Evolutionary conservation across 2,888 invertebrate genomes (phyloP).

Genomic region (Drosophila lacicola): DNA sequence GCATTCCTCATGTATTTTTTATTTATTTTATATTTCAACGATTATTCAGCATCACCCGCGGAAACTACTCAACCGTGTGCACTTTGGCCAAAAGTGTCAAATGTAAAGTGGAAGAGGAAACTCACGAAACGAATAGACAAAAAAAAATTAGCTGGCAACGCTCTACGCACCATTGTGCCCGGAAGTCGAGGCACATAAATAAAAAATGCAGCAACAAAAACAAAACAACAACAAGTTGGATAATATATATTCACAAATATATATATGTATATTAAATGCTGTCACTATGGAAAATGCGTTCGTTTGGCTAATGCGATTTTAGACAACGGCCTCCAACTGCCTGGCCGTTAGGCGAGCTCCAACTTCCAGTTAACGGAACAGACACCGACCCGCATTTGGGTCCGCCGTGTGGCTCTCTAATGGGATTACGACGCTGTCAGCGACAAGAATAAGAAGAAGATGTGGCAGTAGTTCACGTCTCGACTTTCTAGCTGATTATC

Average conservation of each 20-base stretch:
- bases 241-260: too few relatives aligned
- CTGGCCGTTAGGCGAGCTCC: slow-evolving; percentile 29
- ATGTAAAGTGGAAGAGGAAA: slow-evolving; percentile 37
- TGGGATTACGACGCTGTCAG: slow-evolving; percentile 52
- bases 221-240: background rate
- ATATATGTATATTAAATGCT: slow-evolving; percentile 27
- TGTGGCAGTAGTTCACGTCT: slow-evolving; percentile 37
- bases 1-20: slow-evolving; percentile 58
- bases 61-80: slow-evolving; percentile 70
- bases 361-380: slow-evolving; percentile 37
- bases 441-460: slow-evolving; percentile 10
- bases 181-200: slow-evolving; percentile 21
- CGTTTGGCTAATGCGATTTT: slow-evolving; percentile 54
- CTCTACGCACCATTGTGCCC: slow-evolving; percentile 23
- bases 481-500: slow-evolving; percentile 68
- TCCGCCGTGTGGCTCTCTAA: slow-evolving; percentile 41
- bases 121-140: slow-evolving; percentile 9
- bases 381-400: slow-evolving; percentile 2
- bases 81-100: slow-evolving; percentile 67
- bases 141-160: slow-evolving; percentile 49
- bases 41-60: slow-evolving; percentile 57
- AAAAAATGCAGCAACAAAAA: slow-evolving; percentile 1
- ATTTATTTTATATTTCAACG: slow-evolving; percentile 66
- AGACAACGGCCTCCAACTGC: slow-evolving; percentile 32
- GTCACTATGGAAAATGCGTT: slow-evolving; percentile 42